These are phyloP conservation scores for Eledone cirrhosa DNA, from an alignment of 2,888 invertebrate species.

Conservation along the genomic window DNA sequence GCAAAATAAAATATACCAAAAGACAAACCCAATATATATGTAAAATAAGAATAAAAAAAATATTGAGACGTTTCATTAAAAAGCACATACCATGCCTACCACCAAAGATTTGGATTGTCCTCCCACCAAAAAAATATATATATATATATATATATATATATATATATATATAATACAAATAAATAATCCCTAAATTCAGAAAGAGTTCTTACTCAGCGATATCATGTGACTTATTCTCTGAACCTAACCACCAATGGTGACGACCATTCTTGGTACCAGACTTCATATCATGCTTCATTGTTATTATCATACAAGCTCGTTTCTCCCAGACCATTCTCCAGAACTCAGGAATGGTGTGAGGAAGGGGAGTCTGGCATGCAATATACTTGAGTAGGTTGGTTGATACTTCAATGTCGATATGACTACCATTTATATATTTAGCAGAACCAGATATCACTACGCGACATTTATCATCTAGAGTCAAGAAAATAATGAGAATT, in stretches of 20 bases:
- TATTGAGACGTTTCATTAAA: neutral
- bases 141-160: too few relatives aligned
- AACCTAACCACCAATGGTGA: conserved; percentile 81
- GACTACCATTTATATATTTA: conserved; percentile 64
- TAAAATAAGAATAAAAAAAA: neutral
- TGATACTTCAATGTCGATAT: conserved; percentile 46
- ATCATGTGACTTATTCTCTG: too few relatives aligned
- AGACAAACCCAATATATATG: too few relatives aligned
- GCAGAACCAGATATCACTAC: conserved; percentile 48
- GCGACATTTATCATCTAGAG: conserved; percentile 60
- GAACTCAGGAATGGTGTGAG: conserved; percentile 91
- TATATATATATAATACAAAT: too few relatives aligned
- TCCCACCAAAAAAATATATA: too few relatives aligned
- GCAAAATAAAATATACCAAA: too few relatives aligned
- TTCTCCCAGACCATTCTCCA: conserved; percentile 99
- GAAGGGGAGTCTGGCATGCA: conserved; percentile 78
- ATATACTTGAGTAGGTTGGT: conserved; percentile 51
- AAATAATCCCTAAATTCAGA: too few relatives aligned
- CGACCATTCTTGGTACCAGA: conserved; percentile 94
- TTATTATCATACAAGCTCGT: conserved; percentile 81
- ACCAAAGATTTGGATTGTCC: too few relatives aligned
- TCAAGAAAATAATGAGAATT: conserved; percentile 20
- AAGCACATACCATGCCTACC: too few relatives aligned
- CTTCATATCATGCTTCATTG: conserved; percentile 91
- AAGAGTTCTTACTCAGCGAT: too few relatives aligned